These are phyloP conservation scores for Euspilapteryx auroguttella DNA, from an alignment of 2,888 invertebrate species.

Conservation along the genomic window DNA sequence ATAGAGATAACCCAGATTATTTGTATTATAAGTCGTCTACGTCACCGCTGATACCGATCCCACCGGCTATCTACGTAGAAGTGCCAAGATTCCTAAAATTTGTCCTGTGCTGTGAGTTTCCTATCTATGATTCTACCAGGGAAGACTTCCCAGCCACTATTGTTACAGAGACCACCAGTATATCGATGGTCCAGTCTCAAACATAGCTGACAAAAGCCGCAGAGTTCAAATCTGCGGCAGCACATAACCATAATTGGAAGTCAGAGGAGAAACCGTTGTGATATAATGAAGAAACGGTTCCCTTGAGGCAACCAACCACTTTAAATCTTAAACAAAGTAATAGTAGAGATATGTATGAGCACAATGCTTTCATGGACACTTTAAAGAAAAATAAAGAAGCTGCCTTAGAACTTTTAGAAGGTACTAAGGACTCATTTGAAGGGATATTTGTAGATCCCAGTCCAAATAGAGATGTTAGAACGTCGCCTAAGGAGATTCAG, in stretches of 20 bases:
- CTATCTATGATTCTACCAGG: conserved; percentile 77
- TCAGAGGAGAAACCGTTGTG: conserved; percentile 44
- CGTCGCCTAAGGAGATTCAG: conserved; percentile 22
- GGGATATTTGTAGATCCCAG: conserved; percentile 15
- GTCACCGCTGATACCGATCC: conserved; percentile 87
- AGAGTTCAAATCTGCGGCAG: conserved; percentile 42
- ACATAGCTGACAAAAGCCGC: conserved; percentile 68
- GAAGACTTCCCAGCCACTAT: conserved; percentile 66
- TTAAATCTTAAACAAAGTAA: conserved; percentile 47
- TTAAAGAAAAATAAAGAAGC: conserved; percentile 35
- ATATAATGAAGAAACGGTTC: conserved; percentile 44
- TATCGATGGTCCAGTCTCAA: conserved; percentile 69
- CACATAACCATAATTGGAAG: conserved; percentile 24
- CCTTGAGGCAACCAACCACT: conserved; percentile 42
- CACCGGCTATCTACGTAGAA: conserved; percentile 84
- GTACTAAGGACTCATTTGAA: conserved; percentile 34
- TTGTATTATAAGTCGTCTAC: conserved; percentile 86
- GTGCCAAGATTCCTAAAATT: conserved; percentile 83
- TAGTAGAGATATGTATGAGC: conserved; percentile 44
- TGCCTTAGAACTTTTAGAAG: conserved; percentile 40
- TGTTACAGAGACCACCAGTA: conserved; percentile 71
- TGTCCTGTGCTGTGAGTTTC: conserved; percentile 85
- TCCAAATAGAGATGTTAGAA: conserved; percentile 18
- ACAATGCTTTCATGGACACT: conserved; percentile 47
- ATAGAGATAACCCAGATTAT: conserved; percentile 84